These are phyloP conservation scores for Corythaeola cristata DNA, from an alignment of 2,113 vertebrate species.

Conservation along the genomic window DNA sequence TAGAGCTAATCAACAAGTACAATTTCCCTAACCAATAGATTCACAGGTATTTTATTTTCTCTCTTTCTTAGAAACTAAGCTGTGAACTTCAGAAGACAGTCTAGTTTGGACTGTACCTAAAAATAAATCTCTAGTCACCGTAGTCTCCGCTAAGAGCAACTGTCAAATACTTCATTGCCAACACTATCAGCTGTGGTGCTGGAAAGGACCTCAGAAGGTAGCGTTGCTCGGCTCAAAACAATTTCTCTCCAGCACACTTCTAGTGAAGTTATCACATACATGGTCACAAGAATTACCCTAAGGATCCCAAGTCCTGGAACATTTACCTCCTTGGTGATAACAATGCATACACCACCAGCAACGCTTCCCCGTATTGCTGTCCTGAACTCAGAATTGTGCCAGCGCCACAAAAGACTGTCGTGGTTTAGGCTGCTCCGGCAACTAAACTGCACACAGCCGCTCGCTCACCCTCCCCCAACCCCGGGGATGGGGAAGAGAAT, in stretches of 20 bases:
- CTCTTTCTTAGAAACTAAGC: neutral
- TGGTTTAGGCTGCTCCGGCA: too few species aligned
- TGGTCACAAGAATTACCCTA: neutral
- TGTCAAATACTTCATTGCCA: neutral
- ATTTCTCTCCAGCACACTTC: neutral
- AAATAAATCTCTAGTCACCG: neutral
- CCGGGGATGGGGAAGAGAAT: too few species aligned
- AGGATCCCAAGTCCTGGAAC: neutral
- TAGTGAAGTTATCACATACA: neutral
- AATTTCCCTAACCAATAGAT: neutral
- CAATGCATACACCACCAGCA: neutral
- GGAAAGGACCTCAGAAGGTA: neutral
- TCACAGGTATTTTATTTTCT: neutral
- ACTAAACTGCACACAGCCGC: too few species aligned
- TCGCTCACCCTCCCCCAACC: too few species aligned
- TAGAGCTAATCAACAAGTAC: neutral
- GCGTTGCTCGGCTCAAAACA: neutral
- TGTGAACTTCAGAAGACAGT: neutral
- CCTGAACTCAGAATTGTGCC: neutral
- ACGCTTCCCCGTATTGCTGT: neutral
- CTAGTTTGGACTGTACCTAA: neutral
- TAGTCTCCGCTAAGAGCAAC: neutral
- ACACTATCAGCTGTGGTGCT: neutral
- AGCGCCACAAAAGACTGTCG: too few species aligned
- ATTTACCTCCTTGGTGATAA: neutral